Evolutionary conservation across 2,888 invertebrate genomes (phyloP).

Genomic region (Fissipunctia ypsillon): DNA sequence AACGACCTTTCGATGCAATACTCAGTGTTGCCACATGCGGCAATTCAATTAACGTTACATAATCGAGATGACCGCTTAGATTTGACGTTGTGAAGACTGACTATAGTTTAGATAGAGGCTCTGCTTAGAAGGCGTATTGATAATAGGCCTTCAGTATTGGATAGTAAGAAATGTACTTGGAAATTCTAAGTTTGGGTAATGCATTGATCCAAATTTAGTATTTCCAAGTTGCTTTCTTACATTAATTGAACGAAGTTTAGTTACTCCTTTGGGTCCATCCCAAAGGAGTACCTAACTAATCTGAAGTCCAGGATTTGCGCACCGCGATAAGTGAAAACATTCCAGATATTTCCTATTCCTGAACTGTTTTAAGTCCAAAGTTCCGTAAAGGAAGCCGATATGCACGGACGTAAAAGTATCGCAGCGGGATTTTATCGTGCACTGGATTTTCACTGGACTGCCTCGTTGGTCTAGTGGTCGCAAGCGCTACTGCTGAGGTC

Average conservation of each 20-base stretch:
- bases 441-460: too few relatives aligned
- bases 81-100: slow-evolving; percentile 43
- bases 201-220: not conserved
- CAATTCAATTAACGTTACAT: slow-evolving; percentile 59
- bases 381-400: too few relatives aligned
- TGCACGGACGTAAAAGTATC: too few relatives aligned
- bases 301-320: not conserved
- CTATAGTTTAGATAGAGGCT: slow-evolving; percentile 2
- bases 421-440: too few relatives aligned
- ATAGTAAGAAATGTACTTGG: not conserved
- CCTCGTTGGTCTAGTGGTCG: too few relatives aligned
- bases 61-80: slow-evolving; percentile 56
- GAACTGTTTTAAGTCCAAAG: not conserved
- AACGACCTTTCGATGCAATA: slow-evolving; percentile 54
- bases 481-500: too few relatives aligned
- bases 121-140: not conserved
- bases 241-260: not conserved
- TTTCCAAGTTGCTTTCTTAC: not conserved
- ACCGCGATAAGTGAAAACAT: not conserved
- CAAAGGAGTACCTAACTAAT: not conserved
- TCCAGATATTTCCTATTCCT: not conserved
- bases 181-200: not conserved
- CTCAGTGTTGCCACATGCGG: slow-evolving; percentile 46
- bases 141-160: not conserved
- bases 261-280: too few relatives aligned